These are phyloP conservation scores for Bos indicus DNA, from an alignment of 2,113 vertebrate species.

Conservation along the genomic window DNA sequence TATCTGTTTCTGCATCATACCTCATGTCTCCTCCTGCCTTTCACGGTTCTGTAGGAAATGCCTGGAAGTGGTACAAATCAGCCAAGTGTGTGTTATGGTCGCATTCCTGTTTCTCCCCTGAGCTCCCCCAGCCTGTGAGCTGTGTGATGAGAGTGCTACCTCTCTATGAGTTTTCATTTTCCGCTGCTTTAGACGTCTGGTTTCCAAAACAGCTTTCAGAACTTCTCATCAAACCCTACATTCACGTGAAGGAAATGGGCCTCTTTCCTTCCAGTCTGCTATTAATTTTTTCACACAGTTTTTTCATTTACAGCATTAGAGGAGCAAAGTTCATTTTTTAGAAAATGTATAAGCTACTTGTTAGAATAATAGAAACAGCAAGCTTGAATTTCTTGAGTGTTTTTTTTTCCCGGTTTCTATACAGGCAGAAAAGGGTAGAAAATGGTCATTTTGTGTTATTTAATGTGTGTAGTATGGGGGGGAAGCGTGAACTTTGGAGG, in stretches of 20 bases:
- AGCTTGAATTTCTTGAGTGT: background rate
- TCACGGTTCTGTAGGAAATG: background rate
- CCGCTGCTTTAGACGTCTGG: background rate
- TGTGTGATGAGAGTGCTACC: background rate
- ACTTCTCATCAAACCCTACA: background rate
- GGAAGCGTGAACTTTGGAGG: background rate
- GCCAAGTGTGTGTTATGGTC: background rate
- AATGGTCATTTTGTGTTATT: background rate
- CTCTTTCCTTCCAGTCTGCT: background rate
- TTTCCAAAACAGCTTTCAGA: slow-evolving; percentile 17
- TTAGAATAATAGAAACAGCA: slow-evolving; percentile 13
- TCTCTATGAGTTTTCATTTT: background rate
- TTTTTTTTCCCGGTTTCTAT: background rate
- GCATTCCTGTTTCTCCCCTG: background rate
- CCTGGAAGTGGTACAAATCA: background rate
- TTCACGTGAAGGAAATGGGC: background rate
- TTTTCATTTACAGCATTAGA: background rate
- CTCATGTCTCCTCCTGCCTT: background rate
- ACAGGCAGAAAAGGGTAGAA: background rate
- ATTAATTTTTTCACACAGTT: background rate
- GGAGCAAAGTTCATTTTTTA: background rate
- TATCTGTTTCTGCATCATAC: background rate
- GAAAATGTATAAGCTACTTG: background rate
- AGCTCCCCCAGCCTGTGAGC: background rate
- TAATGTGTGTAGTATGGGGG: background rate